Percentiles rank a stretch among this genome's conserved stretches.
Evolutionary conservation across 2,888 invertebrate genomes (phyloP).

Genomic region (Drosophila parthenogenetica): DNA sequence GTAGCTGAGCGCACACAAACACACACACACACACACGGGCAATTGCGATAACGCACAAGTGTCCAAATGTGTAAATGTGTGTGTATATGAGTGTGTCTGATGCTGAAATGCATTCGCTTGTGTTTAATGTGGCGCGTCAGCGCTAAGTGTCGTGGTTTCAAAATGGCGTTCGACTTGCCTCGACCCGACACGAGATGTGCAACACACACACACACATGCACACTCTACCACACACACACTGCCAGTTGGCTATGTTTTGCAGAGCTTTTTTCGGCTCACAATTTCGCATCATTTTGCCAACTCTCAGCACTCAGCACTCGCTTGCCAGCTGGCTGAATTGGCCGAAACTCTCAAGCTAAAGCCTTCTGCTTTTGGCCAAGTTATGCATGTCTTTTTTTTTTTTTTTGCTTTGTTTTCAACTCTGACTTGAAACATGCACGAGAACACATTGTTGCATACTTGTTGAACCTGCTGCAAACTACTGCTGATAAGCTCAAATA

Average conservation of each 20-base stretch:
- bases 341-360: constrained; percentile 35
- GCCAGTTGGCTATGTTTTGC: no score
- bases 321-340: not conserved
- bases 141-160: constrained; percentile 75
- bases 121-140: constrained; percentile 75
- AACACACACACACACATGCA: not conserved
- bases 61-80: no score
- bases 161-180: constrained; percentile 64
- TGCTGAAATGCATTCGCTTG: constrained; percentile 62
- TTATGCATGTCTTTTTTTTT: not conserved
- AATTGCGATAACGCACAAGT: not conserved
- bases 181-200: constrained; percentile 17
- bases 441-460: constrained; percentile 2
- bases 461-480: constrained; percentile 12
- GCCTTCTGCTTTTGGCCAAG: constrained; percentile 1
- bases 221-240: not conserved
- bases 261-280: not conserved
- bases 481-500: constrained; percentile 15
- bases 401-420: not conserved
- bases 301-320: constrained; percentile 3
- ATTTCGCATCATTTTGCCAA: constrained; percentile 3
- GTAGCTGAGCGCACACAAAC: constrained; percentile 27
- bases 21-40: not conserved
- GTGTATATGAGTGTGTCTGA: not conserved
- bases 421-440: no score